Conservation (phyloP, 2,797 vertebrate genomes). For the Graptemys geographica region DNA sequence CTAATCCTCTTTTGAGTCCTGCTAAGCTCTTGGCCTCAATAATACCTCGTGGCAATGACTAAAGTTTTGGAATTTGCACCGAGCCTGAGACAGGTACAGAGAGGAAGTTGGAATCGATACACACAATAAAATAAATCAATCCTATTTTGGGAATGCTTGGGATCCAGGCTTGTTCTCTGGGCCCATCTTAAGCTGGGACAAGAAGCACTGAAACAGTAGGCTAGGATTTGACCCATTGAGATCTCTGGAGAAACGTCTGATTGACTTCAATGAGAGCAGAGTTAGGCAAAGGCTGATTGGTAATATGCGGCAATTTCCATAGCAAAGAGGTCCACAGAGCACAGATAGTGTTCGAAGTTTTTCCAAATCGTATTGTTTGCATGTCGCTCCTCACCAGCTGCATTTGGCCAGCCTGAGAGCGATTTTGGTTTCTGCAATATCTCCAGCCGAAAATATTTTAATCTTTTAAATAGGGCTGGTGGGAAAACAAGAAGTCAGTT, state of each 20-base stretch:
- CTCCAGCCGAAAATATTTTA: background rate
- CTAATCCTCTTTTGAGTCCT: constrained; percentile 18
- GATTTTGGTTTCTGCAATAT: background rate
- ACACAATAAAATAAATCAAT: background rate
- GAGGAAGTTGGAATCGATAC: background rate
- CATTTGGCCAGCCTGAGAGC: background rate
- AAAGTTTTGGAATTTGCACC: background rate
- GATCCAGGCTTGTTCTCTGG: background rate
- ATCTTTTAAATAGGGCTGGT: background rate
- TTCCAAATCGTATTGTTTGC: background rate
- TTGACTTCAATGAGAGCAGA: background rate
- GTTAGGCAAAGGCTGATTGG: background rate
- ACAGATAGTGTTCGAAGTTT: background rate
- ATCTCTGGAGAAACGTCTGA: background rate
- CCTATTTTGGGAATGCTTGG: background rate
- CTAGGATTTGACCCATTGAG: background rate
- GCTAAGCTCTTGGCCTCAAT: constrained; percentile 9
- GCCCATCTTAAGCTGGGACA: background rate
- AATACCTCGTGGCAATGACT: constrained; percentile 20
- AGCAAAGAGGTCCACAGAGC: background rate
- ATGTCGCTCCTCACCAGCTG: background rate
- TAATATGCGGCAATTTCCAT: background rate
- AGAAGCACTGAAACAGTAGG: background rate
- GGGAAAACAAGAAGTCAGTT: background rate
- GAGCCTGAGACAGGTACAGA: background rate